These are phyloP conservation scores for Agriopis leucophaearia DNA, from an alignment of 2,888 invertebrate genomes.

Conservation along the genomic window DNA sequence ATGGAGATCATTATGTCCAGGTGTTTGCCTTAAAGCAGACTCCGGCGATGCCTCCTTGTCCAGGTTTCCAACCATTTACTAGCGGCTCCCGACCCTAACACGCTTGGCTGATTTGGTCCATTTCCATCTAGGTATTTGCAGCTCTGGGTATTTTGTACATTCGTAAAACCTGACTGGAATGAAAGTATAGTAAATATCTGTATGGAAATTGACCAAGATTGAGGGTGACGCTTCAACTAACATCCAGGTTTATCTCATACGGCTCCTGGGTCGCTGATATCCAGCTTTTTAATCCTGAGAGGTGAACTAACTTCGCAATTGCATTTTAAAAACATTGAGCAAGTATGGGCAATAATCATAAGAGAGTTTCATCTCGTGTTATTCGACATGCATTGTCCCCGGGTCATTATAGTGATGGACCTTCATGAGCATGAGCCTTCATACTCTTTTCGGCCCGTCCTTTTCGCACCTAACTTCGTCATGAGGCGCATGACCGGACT, in stretches of 20 bases:
- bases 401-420: slow-evolving; percentile 1
- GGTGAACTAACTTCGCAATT: slow-evolving; percentile 10
- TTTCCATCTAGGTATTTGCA: slow-evolving; percentile 48
- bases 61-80: slow-evolving; percentile 77
- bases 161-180: not conserved
- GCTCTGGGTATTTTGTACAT: not conserved
- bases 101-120: slow-evolving; percentile 40
- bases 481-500: slow-evolving; percentile 3
- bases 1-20: slow-evolving; percentile 60
- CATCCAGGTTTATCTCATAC: slow-evolving; percentile 42
- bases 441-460: not conserved
- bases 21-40: slow-evolving; percentile 69
- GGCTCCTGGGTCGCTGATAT: slow-evolving; percentile 29
- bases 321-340: slow-evolving; percentile 7
- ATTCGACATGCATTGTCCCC: not conserved
- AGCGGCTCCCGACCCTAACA: slow-evolving; percentile 61
- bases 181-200: not conserved
- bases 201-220: slow-evolving; percentile 49
- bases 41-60: slow-evolving; percentile 59
- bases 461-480: slow-evolving; percentile 8
- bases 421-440: not conserved
- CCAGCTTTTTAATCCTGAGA: slow-evolving; percentile 9
- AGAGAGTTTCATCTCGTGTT: slow-evolving; percentile 5
- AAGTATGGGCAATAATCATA: not conserved
- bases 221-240: slow-evolving; percentile 78